phyloP scores from a whole-genome alignment of 1,140 invertebrate species.

The Pseudomyrmex gracilis region DNA sequence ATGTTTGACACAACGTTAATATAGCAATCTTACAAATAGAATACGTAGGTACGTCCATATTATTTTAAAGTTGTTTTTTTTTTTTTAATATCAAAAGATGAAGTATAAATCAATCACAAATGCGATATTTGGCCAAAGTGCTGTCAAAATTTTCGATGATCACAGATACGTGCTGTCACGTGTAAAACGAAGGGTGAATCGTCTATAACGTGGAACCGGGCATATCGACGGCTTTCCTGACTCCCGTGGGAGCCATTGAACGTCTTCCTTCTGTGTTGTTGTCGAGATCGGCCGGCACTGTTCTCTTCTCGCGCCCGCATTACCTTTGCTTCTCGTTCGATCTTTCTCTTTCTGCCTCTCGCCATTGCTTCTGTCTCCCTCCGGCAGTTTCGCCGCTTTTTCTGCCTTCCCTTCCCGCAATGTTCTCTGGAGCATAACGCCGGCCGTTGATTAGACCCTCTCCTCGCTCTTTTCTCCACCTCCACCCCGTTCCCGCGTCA shows the following conservation, averaged over 20 bases:
- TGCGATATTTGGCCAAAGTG: too few relatives aligned
- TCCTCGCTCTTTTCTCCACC: slow-evolving; percentile 62
- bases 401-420: slow-evolving; percentile 69
- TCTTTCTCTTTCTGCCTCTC: slow-evolving; percentile 24
- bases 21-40: too few relatives aligned
- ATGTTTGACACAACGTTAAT: too few relatives aligned
- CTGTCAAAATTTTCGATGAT: too few relatives aligned
- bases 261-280: slow-evolving; percentile 9
- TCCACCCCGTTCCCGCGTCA: slow-evolving; percentile 58
- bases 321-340: slow-evolving; percentile 42
- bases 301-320: slow-evolving; percentile 27
- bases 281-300: slow-evolving; percentile 19
- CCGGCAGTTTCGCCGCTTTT: slow-evolving; percentile 49
- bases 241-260: slow-evolving; percentile 12
- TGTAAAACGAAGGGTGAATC: background rate
- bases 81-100: too few relatives aligned
- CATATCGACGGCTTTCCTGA: background rate
- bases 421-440: slow-evolving; percentile 83
- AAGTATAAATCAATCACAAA: too few relatives aligned
- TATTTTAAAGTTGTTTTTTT: too few relatives aligned
- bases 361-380: slow-evolving; percentile 49
- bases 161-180: too few relatives aligned
- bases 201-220: background rate
- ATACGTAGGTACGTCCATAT: too few relatives aligned
- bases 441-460: slow-evolving; percentile 83